Evolutionary conservation across 2,888 invertebrate species (phyloP), one percentile per base, ranked within the genome.

Genomic region (Protodeltote pygarga): DNA sequence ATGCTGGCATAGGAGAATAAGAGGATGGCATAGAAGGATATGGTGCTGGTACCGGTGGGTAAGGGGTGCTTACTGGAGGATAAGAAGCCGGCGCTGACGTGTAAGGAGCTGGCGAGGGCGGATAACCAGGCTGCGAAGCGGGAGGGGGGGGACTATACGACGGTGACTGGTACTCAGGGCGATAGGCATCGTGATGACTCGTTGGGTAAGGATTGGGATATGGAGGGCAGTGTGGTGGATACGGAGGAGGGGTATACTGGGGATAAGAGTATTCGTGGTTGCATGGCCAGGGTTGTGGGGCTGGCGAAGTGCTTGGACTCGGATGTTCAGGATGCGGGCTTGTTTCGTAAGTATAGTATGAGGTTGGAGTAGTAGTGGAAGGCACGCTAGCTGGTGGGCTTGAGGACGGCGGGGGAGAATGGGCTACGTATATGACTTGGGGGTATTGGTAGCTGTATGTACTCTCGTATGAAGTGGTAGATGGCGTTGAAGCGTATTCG

Each of bases 381-480:
- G 60, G 6, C 2, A 29, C 10, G 1, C 62, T 51, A 2, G 69
- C 51, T 10, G 75, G 71, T 14, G 77, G 74, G 1, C 33, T 45
- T 16, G 64, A 24, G n/a, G 73, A 41, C 5, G 73, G 29, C 0
- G 73, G 25, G 0, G 73, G 39, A 2, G 75, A 49, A 14, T 73
- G 61, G 3, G 83, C 65, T 19, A 79, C 71, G 47, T 81, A 88
- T 27, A 85, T 54, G 0, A 83, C 64, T 65, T 81, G 82, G 0
- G 66, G 59, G 47, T 61, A 73, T 2, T 69, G 48, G 38, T 75
- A 75, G n/a, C 53, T 45, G 37, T 71, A 74, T 5, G 71, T 40
- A 27, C 72, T 28, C 9, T 83, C 79, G 23, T 71, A 75, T 6
- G 47, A 21, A 2, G 75, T 38, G 8, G 65, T 28, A 25, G 70